A percentile compares a stretch with the other conserved stretches of the same genome.
Conservation (phyloP, 2,888 invertebrate genomes). For the Amphipoea oculea region DNA sequence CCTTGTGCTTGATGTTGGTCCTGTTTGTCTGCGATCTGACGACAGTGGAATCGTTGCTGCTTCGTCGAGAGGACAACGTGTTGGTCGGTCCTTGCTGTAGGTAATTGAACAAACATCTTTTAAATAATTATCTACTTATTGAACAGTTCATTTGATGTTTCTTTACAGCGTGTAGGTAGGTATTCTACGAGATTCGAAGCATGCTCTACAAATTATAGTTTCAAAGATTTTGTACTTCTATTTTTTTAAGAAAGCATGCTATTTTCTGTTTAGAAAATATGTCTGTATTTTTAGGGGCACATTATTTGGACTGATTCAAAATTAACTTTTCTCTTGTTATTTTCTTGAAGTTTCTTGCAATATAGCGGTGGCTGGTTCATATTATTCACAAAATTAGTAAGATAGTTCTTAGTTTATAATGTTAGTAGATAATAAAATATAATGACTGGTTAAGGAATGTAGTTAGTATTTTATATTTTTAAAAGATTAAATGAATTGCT, state of each 20-base stretch:
- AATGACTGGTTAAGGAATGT: slow-evolving; percentile 25
- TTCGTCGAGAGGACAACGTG: slow-evolving; percentile 94
- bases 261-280: background rate
- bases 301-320: background rate
- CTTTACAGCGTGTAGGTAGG: background rate
- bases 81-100: slow-evolving; percentile 93
- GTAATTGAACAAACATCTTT: slow-evolving; percentile 68
- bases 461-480: slow-evolving; percentile 18
- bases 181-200: slow-evolving; percentile 27
- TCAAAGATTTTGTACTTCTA: background rate
- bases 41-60: slow-evolving; percentile 95
- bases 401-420: background rate
- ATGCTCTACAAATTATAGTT: slow-evolving; percentile 37
- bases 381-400: slow-evolving; percentile 6
- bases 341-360: background rate
- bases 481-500: slow-evolving; percentile 24
- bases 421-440: slow-evolving; percentile 29
- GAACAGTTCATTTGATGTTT: background rate
- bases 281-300: background rate
- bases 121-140: background rate
- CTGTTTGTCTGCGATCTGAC: slow-evolving; percentile 88
- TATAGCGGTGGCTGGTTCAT: background rate
- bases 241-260: slow-evolving; percentile 19
- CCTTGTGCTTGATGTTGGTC: slow-evolving; percentile 89
- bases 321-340: background rate